A percentile compares a stretch with the other conserved stretches of the same genome.
Conservation (phyloP, 2,797 vertebrate genomes). For the Oreochromis grahami region DNA sequence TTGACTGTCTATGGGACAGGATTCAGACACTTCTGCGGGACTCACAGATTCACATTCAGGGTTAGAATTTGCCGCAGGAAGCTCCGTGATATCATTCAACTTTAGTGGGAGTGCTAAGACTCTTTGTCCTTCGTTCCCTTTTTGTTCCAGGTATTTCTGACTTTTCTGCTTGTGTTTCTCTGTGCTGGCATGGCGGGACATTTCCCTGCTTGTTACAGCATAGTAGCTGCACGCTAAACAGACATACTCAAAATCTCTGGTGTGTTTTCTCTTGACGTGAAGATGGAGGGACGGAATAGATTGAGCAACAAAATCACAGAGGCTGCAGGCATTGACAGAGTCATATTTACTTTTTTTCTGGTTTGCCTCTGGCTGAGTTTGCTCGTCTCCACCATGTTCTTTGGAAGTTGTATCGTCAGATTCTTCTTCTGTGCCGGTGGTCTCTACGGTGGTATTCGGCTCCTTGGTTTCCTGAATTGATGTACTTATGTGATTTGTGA, state of each 20-base stretch:
- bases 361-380: constrained; percentile 4
- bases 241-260: constrained; percentile 91
- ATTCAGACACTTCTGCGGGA: constrained; percentile 17
- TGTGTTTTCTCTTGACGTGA: constrained; percentile 91
- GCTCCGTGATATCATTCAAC: constrained; percentile 19
- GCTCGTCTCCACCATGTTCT: constrained; percentile 33
- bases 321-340: constrained; percentile 73
- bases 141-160: constrained; percentile 73
- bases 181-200: constrained; percentile 89
- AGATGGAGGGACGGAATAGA: constrained; percentile 87
- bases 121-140: constrained; percentile 21
- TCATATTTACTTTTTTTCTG: constrained; percentile 60
- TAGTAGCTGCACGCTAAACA: constrained; percentile 96
- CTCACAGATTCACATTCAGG: constrained; percentile 5
- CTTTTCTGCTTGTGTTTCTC: constrained; percentile 93
- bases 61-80: not conserved
- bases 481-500: not conserved
- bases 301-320: constrained; percentile 88
- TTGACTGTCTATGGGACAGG: constrained; percentile 4
- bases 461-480: constrained; percentile 23
- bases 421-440: constrained; percentile 13
- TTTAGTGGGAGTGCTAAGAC: not conserved
- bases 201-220: constrained; percentile 89
- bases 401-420: constrained; percentile 30
- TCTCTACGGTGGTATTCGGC: not conserved